Base-by-base conservation (phyloP, 2,888 invertebrate species). In the Melipona beecheii region DNA sequence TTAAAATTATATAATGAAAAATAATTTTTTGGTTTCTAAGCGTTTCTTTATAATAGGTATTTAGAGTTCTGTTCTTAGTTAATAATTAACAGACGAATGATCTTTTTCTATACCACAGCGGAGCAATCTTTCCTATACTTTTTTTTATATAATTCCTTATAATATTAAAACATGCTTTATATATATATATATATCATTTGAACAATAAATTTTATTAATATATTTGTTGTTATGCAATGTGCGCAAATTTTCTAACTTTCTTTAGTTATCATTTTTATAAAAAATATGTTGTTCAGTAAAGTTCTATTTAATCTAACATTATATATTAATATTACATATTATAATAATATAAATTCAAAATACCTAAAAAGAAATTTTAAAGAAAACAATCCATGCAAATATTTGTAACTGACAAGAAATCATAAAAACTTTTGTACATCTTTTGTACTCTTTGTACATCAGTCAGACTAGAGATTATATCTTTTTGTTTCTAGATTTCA, bases 401-500 rank as follows among this genome's bases (percentile, higher is more conserved):
- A 31, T 21, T 64, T 64, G 19, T 21, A 64, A 31, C 9, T 21
- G 27, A 31, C 13, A 21, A 11, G 31, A 31, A 21, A 4, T 11
- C 4, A 64, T 21, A 64, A 13, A 31, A 64, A 64, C 5, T 31
- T 64, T 43, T 64, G 31, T 9, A 31, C n/a, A 52, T 6, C 21
- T 43, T 43, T 43, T 43, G 36, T 43, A 43, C 9, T 43, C 43
- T 64, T 31, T 64, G 21, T 64, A 64, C 21, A 31, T 19, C 60
- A 27, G 17, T 27, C 64, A 21, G 43, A 43, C 43, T 64, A 64
- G 4, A 64, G 36, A 64, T 13, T n/a, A n/a, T 36, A 15, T 6
- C n/a, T n/a, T 43, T 65, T n/a, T 62, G 13, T 6, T 24, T 43
- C 13, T 64, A 1, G 85, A 88, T 76, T 86, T 86, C 50, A 77